Base-by-base conservation (phyloP, 1,140 invertebrate genomes). In the Aphelinus atriplicis region DNA sequence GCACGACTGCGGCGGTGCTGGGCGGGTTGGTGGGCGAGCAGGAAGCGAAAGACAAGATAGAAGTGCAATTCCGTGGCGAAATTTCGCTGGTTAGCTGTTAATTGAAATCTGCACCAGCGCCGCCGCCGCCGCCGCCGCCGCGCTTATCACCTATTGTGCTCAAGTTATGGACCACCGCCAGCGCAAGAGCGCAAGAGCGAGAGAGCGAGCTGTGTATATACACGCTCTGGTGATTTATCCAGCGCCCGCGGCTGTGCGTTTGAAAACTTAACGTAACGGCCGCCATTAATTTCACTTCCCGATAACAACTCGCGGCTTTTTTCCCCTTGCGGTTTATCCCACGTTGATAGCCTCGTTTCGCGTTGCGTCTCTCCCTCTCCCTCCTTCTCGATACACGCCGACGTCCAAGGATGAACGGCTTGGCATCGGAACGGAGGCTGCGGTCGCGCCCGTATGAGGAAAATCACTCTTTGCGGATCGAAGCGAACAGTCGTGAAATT, bases 81-180 rank as follows among this genome's bases (percentile, higher is more conserved):
- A 75, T 75, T 75, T 75, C 63, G 50, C 69, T 71, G 69, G 68
- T 64, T 60, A 71, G 53, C 63, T 67, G 74, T 76, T 76, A 76
- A 76, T 76, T 76, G 74, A 76, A 76, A 71, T 76, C 56, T 56
- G 56, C 69, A 67, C 48, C n/a, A 63, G 42, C 48, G 73, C 43
- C 43, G 50, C 64, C 6, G 42, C 5, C 48, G 6, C 50, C 63
- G 48, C 43, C 10, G 10, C 60, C 26, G n/a, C 6, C 42, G 50
- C 63, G 61, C 57, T 71, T 76, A 76, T 76, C 68, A 71, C 55
- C 63, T 62, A 67, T 71, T 67, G 74, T 71, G 67, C 62, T 3
- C 48, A 55, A 67, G 74, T 76, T 76, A 66, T 71, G 62, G 71
- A 71, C 61, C 66, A 66, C 58, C 67, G 10, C n/a, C 55, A 9